Conservation (phyloP, 2,113 vertebrate genomes). For the Microtus montanus region DNA sequence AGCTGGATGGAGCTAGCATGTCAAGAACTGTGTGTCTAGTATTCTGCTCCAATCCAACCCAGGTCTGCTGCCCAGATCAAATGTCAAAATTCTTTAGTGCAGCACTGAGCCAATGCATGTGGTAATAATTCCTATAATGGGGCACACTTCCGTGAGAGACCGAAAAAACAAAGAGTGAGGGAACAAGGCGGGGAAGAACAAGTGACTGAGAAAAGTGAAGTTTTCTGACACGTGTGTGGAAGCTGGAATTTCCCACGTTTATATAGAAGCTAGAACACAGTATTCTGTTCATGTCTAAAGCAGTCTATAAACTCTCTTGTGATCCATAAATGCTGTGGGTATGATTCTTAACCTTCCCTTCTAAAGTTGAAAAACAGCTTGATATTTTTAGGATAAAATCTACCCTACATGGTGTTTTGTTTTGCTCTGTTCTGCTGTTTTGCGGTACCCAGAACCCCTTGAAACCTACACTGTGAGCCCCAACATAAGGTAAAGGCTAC, state of each 20-base stretch:
- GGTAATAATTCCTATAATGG: slow-evolving; percentile 1
- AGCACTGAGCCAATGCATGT: background rate
- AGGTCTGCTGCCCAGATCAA: background rate
- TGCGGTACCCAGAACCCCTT: background rate
- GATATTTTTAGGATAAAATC: slow-evolving; percentile 53
- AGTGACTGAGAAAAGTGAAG: slow-evolving; percentile 28
- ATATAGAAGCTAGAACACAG: background rate
- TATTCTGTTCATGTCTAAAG: background rate
- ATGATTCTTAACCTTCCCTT: slow-evolving; percentile 15
- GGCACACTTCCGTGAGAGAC: background rate
- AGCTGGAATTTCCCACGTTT: background rate
- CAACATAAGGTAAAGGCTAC: background rate
- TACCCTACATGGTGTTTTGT: background rate
- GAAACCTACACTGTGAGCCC: too few species aligned
- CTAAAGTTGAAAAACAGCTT: slow-evolving; percentile 43
- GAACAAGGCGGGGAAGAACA: background rate
- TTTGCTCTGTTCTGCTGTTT: background rate
- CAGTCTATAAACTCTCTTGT: background rate
- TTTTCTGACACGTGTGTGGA: background rate
- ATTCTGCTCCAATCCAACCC: background rate
- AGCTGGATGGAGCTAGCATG: background rate
- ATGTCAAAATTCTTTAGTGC: background rate
- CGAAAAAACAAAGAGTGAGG: background rate
- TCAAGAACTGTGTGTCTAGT: slow-evolving; percentile 9
- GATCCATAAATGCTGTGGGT: background rate